Base-by-base conservation (phyloP, 37 sponge, comb jelly and placozoan species). In the Hormiphora californensis region DNA sequence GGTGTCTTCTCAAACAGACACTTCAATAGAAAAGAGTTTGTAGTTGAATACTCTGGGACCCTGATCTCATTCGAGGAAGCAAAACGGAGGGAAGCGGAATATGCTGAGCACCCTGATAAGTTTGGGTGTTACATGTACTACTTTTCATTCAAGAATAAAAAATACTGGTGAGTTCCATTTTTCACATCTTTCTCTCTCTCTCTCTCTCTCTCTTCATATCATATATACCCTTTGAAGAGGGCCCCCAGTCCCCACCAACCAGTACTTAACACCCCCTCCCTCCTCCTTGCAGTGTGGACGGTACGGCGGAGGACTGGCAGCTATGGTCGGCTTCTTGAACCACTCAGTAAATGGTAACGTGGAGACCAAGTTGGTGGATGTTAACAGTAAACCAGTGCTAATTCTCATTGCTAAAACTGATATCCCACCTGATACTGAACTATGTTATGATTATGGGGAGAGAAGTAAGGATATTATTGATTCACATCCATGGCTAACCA, bases 41-140 rank as follows among this genome's bases (percentile, higher is more conserved):
- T 73, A 4, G 81, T 73, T 43, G 81, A 73, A 73, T 97, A 97
- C 43, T 88, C 92, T 0, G 98, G 98, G 0, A 89, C 93, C 32
- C 91, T 93, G 31, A 88, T 94, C 25, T 53, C 89, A 11, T 28
- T 62, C 36, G 73, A 87, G 22, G 90, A 93, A 55, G 98, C 95
- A 0, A 89, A 69, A 32, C 5, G 40, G 40, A 88, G 90, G 46
- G 98, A 97, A 57, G 87, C 22, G 65, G 86, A 88, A 33, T 97
- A 97, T 86, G 44, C 8, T 30, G 85, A 87, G 23, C 89, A 94
- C 63, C 81, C 81, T 5, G 81, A 73, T 23, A 88, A 91, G 32
- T 59, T 40, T 28, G 98, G 98, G 25, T 92, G 94, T 88, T 97
- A 97, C 88, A 97, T 97, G 98, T 97, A 97, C 89, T 97, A 93